phyloP scores from a whole-genome alignment of 2,888 invertebrate species.

The Stenolophus ochropezus region DNA sequence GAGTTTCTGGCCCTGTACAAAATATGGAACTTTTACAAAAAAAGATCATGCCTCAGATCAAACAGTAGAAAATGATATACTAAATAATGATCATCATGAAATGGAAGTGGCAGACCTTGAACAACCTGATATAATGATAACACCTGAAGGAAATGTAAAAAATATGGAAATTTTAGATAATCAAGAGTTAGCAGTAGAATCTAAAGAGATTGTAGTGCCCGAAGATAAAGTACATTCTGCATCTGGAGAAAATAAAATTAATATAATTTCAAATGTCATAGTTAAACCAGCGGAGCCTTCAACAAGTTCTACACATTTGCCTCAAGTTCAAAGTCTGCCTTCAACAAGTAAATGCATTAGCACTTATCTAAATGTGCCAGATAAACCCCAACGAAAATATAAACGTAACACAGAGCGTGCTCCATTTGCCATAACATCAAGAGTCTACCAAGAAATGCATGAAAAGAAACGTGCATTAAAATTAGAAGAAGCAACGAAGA shows the following conservation, averaged over 20 bases:
- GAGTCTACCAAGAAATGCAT: background rate
- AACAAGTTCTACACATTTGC: conserved; percentile 1
- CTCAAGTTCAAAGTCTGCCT: background rate
- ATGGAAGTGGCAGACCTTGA: background rate
- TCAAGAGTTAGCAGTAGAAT: background rate
- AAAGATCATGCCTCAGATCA: background rate
- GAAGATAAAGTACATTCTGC: background rate
- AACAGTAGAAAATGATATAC: background rate
- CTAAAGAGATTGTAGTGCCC: background rate
- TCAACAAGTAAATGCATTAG: background rate
- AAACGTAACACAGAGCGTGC: background rate
- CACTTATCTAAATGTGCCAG: background rate
- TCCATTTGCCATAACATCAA: conserved; percentile 8
- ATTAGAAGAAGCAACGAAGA: background rate
- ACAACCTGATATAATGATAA: background rate
- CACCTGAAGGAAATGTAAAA: background rate
- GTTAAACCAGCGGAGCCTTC: background rate
- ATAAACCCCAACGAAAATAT: background rate
- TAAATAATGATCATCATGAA: background rate
- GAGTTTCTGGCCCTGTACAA: background rate
- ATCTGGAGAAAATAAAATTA: background rate
- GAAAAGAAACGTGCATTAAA: conserved; percentile 4
- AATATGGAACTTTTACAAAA: conserved; percentile 11
- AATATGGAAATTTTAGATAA: background rate
- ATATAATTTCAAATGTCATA: background rate